Base-by-base conservation (phyloP, 1,140 invertebrate genomes). In the Rhagoletis pomonella region DNA sequence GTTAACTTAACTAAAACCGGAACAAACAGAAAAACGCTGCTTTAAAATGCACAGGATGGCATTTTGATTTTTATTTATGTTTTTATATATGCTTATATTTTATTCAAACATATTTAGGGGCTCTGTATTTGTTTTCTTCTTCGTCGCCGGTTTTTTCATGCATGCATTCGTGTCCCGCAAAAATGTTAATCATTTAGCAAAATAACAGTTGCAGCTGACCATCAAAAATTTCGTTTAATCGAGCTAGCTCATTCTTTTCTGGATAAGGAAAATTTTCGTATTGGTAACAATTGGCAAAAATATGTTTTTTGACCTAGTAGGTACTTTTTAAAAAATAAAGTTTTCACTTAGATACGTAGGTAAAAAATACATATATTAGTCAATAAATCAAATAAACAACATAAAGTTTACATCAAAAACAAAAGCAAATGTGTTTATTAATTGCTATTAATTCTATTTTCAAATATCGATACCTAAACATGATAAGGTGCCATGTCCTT, bases 1-100 rank as follows among this genome's bases (percentile, higher is more conserved):
- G 88, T 91, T 88, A 88, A 91, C 86, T 62, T 7, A 89, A 50
- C 44, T 67, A 88, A 85, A 87, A 87, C 29, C 29, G 29, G 29
- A 29, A 29, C 29, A 29, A 29, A 29, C 29, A 29, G 47, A 50
- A 19, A 19, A 58, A 81, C 10, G 29, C 73, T 81, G 55, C 47
- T 55, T 55, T 19, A 4, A 9, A 81, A 81, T n/a, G 47, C 73
- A 10, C 47, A 81, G 55, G 12, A 55, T 19, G 47, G 47, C 29
- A 67, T 29, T 67, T 67, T 2, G 6, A 7, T 67, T 39, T 9
- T 67, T 3, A 29, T 9, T 81, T 58, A 29, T 81, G 10, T 44
- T 4, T 17, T 42, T 73, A 47, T 17, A 50, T 47, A 7, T 2
- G 4, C 17, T 55, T 81, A 47, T 81, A 5, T 81, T 17, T 73